Evolutionary conservation across 1,140 invertebrate genomes (phyloP), one percentile per base, ranked within the genome.

Genomic region (Zaprionus ghesquierei): DNA sequence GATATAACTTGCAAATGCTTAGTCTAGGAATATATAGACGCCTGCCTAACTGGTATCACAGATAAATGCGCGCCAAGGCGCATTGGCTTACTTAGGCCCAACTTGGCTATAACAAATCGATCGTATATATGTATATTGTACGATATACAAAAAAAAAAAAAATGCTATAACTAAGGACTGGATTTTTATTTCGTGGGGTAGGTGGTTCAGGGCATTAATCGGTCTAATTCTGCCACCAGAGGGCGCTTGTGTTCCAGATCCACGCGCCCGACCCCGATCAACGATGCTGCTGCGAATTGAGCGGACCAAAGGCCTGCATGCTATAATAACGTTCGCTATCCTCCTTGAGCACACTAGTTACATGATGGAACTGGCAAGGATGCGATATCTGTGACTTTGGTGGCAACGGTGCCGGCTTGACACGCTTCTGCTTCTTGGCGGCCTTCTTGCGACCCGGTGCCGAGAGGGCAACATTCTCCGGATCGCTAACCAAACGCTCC

Each of bases 281-380:
- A 85, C 85, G 85, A 78, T 89, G 89, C 75, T 91, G 89, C 50
- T 91, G 81, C 8, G 81, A 68, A 77, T 84, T 89, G 8, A 66
- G 53, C 12, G 92, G 89, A 3, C 93, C 92, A 59, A 94, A 92
- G 1, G 94, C 94, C 77, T 95, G 95, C 50, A 96, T 93, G 12
- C 95, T 95, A 75, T 94, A 95, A 76, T 95, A 95, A 60, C 94
- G 92, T 44, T 93, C 93, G 51, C 94, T 93, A 79, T 97, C 96
- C 54, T 94, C 94, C 15, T 94, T 93, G 64, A 96, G 96, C 10
- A 98, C 94, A 69, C 94, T 96, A 25, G 96, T 97, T 50, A 98
- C 95, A 87, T 98, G 97, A 62, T 97, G 95, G 92, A 98, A 98
- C 81, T 96, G 96, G 90, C 96, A 97, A 0, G 97, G 97, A 79